These are phyloP conservation scores for Ceratina australensis DNA, from an alignment of 1,140 invertebrate genomes.

Conservation along the genomic window DNA sequence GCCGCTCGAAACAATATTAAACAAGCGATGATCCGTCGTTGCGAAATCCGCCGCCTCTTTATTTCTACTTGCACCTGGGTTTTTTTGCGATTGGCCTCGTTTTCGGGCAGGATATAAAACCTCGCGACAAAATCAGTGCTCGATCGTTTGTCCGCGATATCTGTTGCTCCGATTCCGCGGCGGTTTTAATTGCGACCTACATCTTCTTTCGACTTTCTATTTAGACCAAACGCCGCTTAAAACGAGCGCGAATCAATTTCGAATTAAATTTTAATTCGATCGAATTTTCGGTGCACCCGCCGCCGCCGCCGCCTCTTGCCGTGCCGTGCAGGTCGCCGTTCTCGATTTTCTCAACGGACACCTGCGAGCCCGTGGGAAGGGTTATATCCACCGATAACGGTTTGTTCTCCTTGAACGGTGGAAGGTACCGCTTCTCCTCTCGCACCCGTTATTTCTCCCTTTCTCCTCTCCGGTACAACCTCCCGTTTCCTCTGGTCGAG, in stretches of 20 bases:
- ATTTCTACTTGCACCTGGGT: conserved; percentile 7
- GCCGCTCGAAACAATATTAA: conserved; percentile 15
- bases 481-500: conserved; percentile 50
- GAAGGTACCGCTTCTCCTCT: conserved; percentile 62
- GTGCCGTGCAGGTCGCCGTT: conserved; percentile 14
- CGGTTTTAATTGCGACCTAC: neutral
- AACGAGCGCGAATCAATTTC: neutral
- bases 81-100: conserved; percentile 45
- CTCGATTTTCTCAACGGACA: conserved; percentile 18
- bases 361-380: conserved; percentile 41
- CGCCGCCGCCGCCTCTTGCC: too few relatives aligned
- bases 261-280: neutral
- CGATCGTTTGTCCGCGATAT: conserved; percentile 4
- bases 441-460: conserved; percentile 67
- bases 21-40: conserved; percentile 12
- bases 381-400: conserved; percentile 65
- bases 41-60: conserved; percentile 14
- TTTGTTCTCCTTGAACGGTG: conserved; percentile 71
- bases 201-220: neutral
- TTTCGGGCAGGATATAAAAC: conserved; percentile 20
- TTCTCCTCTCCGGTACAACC: conserved; percentile 39
- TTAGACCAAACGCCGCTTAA: neutral
- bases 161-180: neutral
- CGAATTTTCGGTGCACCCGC: neutral
- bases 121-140: conserved; percentile 29